Evolutionary conservation across 2,888 invertebrate species (phyloP).

Genomic region (Spodoptera picta): DNA sequence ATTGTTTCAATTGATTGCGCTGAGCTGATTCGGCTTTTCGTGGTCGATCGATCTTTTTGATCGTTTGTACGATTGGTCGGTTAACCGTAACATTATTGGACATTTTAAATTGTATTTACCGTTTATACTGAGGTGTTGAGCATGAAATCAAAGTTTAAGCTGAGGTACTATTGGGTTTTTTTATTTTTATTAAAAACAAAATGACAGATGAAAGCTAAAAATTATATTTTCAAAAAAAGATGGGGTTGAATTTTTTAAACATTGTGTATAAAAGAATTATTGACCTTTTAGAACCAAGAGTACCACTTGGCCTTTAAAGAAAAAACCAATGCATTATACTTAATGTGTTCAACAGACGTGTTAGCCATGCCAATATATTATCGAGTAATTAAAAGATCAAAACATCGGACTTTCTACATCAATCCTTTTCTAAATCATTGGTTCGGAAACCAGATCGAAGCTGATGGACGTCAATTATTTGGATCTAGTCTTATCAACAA

Average conservation of each 20-base stretch:
- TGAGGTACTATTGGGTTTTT: too few relatives aligned
- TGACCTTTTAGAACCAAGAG: too few relatives aligned
- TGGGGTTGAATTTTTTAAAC: too few relatives aligned
- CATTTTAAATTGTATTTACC: not conserved
- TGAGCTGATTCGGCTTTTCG: constrained; percentile 54
- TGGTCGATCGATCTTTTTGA: constrained; percentile 45
- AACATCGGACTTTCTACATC: constrained; percentile 6
- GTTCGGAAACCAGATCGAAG: constrained; percentile 2
- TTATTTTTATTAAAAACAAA: too few relatives aligned
- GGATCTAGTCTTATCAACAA: not conserved
- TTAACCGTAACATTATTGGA: not conserved
- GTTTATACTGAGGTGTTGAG: not conserved
- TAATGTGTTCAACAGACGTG: too few relatives aligned
- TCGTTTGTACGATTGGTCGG: constrained; percentile 30
- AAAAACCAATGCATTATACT: too few relatives aligned
- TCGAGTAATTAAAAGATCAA: not conserved
- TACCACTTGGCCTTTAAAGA: too few relatives aligned
- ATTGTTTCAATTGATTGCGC: constrained; percentile 58
- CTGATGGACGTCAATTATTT: constrained; percentile 23
- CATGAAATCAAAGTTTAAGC: too few relatives aligned
- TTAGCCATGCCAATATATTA: too few relatives aligned
- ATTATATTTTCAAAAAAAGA: too few relatives aligned
- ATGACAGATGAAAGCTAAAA: too few relatives aligned
- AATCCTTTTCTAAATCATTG: constrained; percentile 11
- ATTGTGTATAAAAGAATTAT: too few relatives aligned